Base-by-base conservation (phyloP, 2,113 vertebrate species). In the Pterophyllum scalare region DNA sequence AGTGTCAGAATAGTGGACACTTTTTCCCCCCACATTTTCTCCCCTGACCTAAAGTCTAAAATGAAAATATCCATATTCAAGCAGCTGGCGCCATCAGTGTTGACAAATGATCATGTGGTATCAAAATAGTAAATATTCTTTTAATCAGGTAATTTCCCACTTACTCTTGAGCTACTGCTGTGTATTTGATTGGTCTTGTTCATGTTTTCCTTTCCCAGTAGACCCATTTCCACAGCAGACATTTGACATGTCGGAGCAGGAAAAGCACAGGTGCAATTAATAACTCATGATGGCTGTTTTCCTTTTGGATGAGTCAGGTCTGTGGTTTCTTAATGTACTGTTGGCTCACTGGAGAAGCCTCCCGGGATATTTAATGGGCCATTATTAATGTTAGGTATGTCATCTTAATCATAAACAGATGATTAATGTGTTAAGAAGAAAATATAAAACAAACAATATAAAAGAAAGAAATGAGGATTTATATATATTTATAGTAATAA, bases 181-280 rank as follows among this genome's bases (percentile, higher is more conserved):
- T n/a, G 26, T 72, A 46, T 49, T 72, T 72, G 49, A 43, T 70
- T 52, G 65, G 10, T 31, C 65, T 24, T 52, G 24, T 9, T 52
- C 17, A 52, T 7, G 6, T 6, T 49, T 72, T 14, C 17, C 24
- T 31, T 5, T 9, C 67, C 46, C 46, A 13, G 17, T 52, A 28
- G 43, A 72, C 46, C 1, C 46, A 54, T 72, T 72, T 72, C n/a
- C 17, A 72, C 46, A n/a, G 67, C 31, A 33, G 67, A 72, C 67
- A 52, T 72, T 72, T 72, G 67, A 72, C 67, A 54, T 72, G 46
- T 33, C 26, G 28, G 67, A 72, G 26, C 31, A 54, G 46, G 67
- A 72, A 72, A 70, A 52, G 24, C 65, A 70, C 46, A 72, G 46
- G 46, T 33, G 67, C 67, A 72, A 54, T 72, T 72, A 72, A 72